Evolutionary conservation across 2,113 vertebrate genomes (phyloP).

Genomic region (Saimiri boliviensis): DNA sequence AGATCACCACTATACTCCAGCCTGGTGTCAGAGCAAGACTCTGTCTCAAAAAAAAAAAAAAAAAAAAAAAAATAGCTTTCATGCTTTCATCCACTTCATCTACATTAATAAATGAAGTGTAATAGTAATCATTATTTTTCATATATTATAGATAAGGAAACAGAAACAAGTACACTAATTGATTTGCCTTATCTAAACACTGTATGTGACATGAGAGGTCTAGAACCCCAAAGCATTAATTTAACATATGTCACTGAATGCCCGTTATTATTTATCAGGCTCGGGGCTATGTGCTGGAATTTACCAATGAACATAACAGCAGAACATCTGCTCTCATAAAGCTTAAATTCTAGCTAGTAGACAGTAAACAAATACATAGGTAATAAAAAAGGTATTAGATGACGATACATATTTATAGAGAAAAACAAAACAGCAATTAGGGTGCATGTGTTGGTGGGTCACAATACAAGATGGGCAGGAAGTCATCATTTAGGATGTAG

Average conservation of each 20-base stretch:
- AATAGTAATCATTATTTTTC: not conserved
- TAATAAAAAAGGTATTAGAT: not conserved
- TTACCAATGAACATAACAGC: not conserved
- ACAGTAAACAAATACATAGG: not conserved
- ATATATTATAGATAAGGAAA: not conserved
- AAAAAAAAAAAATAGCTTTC: not conserved
- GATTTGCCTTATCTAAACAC: not conserved
- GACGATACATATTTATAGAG: not conserved
- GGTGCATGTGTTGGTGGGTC: not conserved
- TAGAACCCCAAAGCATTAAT: not conserved
- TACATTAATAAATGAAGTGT: not conserved
- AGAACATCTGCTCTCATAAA: not conserved
- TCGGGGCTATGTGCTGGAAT: not conserved
- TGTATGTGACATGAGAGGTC: not conserved
- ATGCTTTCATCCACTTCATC: not conserved
- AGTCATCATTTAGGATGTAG: not conserved
- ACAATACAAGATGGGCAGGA: not conserved
- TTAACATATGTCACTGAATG: not conserved
- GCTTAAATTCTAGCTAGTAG: not conserved
- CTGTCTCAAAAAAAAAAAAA: too few relatives aligned
- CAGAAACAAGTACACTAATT: not conserved
- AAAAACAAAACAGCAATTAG: not conserved
- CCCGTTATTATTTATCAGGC: not conserved
- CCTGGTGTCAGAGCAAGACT: too few relatives aligned
- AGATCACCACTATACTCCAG: too few relatives aligned